Evolutionary conservation across 92 coral and sea anemone species (phyloP).

Genomic region (Zoanthus solanderi): DNA sequence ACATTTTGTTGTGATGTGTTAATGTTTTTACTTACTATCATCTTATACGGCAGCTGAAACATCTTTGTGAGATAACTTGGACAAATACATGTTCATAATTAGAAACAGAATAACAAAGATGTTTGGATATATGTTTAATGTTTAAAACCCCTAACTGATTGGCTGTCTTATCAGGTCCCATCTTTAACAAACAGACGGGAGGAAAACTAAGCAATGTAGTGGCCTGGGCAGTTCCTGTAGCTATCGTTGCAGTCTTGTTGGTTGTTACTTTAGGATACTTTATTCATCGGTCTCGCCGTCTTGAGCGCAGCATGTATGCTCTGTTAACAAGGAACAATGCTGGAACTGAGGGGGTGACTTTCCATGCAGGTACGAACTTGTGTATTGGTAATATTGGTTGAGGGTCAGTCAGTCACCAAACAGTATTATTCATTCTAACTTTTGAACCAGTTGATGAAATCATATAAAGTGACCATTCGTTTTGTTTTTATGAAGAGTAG

Average conservation of each 20-base stretch:
- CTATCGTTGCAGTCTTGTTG: conserved; percentile 75
- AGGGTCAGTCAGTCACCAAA: neutral
- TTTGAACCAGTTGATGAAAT: too few species aligned
- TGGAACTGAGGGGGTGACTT: conserved; percentile 80
- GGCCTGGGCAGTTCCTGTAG: conserved; percentile 98
- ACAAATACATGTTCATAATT: neutral
- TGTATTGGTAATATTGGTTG: neutral
- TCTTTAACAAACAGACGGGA: neutral
- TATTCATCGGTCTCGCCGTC: conserved; percentile 83
- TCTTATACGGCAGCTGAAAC: neutral
- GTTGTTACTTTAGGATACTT: conserved; percentile 67
- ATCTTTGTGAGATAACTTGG: too few species aligned
- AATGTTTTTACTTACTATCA: neutral
- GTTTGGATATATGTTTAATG: neutral
- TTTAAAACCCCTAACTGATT: neutral
- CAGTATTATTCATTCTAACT: too few species aligned
- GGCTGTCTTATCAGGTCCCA: conserved; percentile 3
- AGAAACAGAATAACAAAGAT: neutral
- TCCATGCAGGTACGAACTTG: conserved; percentile 68
- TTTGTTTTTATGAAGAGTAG: too few species aligned
- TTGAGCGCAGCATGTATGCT: conserved; percentile 89
- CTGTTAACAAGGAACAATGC: conserved; percentile 67
- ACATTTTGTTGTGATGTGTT: too few species aligned
- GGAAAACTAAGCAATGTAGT: conserved; percentile 41
- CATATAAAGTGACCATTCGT: too few species aligned